A percentile compares a stretch with the other conserved stretches of the same genome.
phyloP scores from a whole-genome alignment of 2,888 invertebrate species.

The Leucozona laternaria region DNA sequence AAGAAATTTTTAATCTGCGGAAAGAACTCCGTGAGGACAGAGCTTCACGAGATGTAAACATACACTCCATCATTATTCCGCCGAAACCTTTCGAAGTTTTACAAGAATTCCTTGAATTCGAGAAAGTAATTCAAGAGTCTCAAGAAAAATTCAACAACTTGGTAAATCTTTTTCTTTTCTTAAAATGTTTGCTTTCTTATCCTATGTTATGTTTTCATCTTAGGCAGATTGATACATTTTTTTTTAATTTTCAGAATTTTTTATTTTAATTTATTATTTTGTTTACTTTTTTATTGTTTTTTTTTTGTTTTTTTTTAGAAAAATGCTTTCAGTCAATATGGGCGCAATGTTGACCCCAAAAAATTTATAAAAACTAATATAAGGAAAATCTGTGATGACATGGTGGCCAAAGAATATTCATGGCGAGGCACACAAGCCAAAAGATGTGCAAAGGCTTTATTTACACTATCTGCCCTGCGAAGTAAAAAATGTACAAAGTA shows the following conservation, averaged over 20 bases:
- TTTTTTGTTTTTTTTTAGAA: background rate
- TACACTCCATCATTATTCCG: background rate
- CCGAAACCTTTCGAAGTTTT: background rate
- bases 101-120: background rate
- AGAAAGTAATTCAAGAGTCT: background rate
- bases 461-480: background rate
- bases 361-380: background rate
- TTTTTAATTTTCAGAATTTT: background rate
- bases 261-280: background rate
- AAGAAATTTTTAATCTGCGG: background rate
- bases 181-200: background rate
- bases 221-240: no score
- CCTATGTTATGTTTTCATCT: background rate
- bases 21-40: background rate
- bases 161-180: background rate
- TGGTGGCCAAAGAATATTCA: slow-evolving; percentile 5
- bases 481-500: background rate
- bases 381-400: background rate
- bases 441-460: background rate
- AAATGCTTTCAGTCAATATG: background rate
- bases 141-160: background rate
- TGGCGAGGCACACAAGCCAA: background rate
- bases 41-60: background rate
- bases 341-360: background rate
- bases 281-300: no score